Evolutionary conservation across 2,113 vertebrate genomes (phyloP), one percentile per base, ranked within the genome.

Genomic region (Pipra filicauda): DNA sequence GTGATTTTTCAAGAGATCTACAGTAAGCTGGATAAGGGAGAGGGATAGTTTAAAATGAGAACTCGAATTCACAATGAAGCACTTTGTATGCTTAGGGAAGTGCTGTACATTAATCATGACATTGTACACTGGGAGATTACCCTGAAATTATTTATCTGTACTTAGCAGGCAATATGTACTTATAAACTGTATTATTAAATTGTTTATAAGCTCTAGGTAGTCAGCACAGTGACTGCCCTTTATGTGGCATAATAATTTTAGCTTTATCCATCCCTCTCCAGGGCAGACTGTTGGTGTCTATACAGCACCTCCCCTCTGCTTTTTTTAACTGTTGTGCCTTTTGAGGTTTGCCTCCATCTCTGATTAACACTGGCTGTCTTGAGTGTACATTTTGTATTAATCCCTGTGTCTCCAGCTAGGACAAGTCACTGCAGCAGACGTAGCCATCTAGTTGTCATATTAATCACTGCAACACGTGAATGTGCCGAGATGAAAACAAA

Each of bases 1-100:
- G 74, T 13, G 77, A 95, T 88, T 97, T 98, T 96, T 98, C 89
- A 95, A 91, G 96, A 96, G 93, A 71, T 96, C 95, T 97, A 85
- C 95, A 94, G 97, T 94, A 61, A 95, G 58, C 89, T 91, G 89
- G 71, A 48, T 21, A 91, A 91, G 95, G 81, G 91, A 77, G 67
- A 71, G 81, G 72, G 82, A 74, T 51, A 95, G 91, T 96, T 97
- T 96, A 85, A 96, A 96, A 95, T 61, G 94, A 96, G 96, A 92
- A 95, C 23, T 43, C 95, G 91, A 96, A 96, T 97, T 94, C 95
- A 97, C 95, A 98, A 72, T 94, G 93, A 72, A 78, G 93, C 87
- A 93, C 92, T 88, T 85, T 97, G 93, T 97, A 65, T 57, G 71
- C 89, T 73, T 91, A 91, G 85, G 55, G 46, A 95, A 88, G 75